A percentile compares a stretch with the other conserved stretches of the same genome.
These are phyloP conservation scores for Norana najaformis DNA, from an alignment of 2,888 invertebrate species.

Conservation along the genomic window DNA sequence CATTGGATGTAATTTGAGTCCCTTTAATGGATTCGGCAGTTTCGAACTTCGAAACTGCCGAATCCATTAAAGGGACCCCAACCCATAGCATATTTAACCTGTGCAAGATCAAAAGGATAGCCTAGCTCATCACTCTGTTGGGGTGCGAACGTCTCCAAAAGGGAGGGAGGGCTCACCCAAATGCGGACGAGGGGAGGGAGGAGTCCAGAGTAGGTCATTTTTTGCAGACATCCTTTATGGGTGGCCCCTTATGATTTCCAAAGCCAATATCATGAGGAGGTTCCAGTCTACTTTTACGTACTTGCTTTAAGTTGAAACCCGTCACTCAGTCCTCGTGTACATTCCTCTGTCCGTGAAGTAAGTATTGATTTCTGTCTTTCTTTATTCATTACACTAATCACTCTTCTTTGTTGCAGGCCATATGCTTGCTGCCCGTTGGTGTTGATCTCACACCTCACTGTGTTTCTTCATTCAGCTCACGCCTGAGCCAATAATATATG, in stretches of 20 bases:
- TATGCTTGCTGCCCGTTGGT: constrained; percentile 1
- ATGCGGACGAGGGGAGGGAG: no score
- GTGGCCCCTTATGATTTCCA: neutral
- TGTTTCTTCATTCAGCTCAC: neutral
- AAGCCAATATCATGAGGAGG: neutral
- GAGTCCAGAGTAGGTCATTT: no score
- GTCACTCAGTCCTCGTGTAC: neutral
- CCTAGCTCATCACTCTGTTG: no score
- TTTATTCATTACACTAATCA: neutral
- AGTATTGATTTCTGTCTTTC: neutral
- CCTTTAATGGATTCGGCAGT: no score
- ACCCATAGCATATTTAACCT: no score
- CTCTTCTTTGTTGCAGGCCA: neutral
- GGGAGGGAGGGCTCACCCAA: no score
- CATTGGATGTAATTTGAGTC: no score
- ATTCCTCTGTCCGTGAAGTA: neutral
- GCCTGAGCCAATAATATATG: neutral
- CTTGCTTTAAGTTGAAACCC: neutral
- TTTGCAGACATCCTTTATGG: no score
- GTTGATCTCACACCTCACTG: neutral
- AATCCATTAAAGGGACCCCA: no score
- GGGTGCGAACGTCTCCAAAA: no score
- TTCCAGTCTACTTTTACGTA: neutral
- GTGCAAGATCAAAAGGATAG: no score
- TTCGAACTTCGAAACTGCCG: no score